Conservation (phyloP, 2,888 invertebrate genomes). For the Lasioglossum calceatum region DNA sequence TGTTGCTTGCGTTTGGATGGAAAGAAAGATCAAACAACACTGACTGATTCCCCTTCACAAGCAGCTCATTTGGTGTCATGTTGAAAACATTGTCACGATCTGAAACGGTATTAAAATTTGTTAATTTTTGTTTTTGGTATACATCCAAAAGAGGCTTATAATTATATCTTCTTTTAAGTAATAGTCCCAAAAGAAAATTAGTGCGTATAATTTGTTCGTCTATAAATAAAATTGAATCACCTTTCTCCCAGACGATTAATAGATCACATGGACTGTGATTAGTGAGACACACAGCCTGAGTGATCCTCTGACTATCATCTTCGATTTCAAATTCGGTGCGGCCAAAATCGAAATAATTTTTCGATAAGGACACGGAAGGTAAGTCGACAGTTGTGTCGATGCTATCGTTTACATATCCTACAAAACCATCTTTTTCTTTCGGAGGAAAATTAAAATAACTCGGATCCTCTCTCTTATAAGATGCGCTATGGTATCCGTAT, state of each 20-base stretch:
- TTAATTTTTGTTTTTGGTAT: no score
- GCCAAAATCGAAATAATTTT: constrained; percentile 81
- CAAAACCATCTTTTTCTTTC: constrained; percentile 70
- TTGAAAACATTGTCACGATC: constrained; percentile 53
- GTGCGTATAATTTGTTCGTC: background rate
- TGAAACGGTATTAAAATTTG: constrained; percentile 12
- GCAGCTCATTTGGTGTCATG: constrained; percentile 38
- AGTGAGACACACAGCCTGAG: constrained; percentile 71
- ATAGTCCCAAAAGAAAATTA: no score
- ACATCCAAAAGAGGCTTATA: no score
- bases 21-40: constrained; percentile 61
- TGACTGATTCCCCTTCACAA: constrained; percentile 41
- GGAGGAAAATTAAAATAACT: constrained; percentile 22
- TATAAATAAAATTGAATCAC: constrained; percentile 53
- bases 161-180: background rate
- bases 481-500: constrained; percentile 40
- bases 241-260: constrained; percentile 74
- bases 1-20: constrained; percentile 38
- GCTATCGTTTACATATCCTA: constrained; percentile 78
- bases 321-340: constrained; percentile 57
- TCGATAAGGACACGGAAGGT: constrained; percentile 77
- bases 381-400: constrained; percentile 53
- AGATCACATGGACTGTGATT: constrained; percentile 71
- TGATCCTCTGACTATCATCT: constrained; percentile 41
- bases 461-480: background rate